These are phyloP conservation scores for Nasonia longicornis DNA, from an alignment of 1,140 invertebrate species.

Conservation along the genomic window DNA sequence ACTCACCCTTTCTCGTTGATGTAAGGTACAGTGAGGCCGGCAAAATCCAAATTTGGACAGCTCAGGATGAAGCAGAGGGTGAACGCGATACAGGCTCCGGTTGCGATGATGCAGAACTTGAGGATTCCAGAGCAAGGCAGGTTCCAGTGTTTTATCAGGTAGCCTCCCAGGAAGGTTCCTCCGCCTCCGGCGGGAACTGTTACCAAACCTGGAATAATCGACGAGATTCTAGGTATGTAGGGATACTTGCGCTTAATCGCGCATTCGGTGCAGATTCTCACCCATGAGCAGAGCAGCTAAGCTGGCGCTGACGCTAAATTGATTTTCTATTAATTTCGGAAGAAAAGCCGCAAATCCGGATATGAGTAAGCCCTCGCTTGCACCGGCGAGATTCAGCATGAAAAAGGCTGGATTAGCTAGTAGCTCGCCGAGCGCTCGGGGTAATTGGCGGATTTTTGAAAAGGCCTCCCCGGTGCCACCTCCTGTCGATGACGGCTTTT, in stretches of 20 bases:
- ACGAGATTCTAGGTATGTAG: not conserved
- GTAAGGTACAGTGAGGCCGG: conserved; percentile 78
- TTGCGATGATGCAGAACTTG: conserved; percentile 77
- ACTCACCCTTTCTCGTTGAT: conserved; percentile 65
- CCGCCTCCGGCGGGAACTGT: conserved; percentile 81
- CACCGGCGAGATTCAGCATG: conserved; percentile 83
- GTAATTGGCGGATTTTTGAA: conserved; percentile 75
- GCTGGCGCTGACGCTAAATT: conserved; percentile 82
- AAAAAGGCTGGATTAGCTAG: conserved; percentile 84
- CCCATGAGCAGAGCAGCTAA: conserved; percentile 82
- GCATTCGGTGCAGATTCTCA: conserved; percentile 58
- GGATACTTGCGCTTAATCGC: not conserved
- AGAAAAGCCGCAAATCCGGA: conserved; percentile 86
- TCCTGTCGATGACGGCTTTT: conserved; percentile 56
- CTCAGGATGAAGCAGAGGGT: conserved; percentile 77
- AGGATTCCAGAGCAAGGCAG: conserved; percentile 82
- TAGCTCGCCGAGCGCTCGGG: conserved; percentile 75
- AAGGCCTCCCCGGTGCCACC: conserved; percentile 69
- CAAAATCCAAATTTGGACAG: conserved; percentile 81
- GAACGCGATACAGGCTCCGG: conserved; percentile 73
- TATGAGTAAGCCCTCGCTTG: conserved; percentile 82
- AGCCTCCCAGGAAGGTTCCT: conserved; percentile 85
- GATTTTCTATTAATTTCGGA: conserved; percentile 87
- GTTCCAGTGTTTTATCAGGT: conserved; percentile 80
- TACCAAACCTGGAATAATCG: conserved; percentile 72